Base-by-base conservation (phyloP, 2,888 invertebrate genomes). In the Heliconius charithonia region DNA sequence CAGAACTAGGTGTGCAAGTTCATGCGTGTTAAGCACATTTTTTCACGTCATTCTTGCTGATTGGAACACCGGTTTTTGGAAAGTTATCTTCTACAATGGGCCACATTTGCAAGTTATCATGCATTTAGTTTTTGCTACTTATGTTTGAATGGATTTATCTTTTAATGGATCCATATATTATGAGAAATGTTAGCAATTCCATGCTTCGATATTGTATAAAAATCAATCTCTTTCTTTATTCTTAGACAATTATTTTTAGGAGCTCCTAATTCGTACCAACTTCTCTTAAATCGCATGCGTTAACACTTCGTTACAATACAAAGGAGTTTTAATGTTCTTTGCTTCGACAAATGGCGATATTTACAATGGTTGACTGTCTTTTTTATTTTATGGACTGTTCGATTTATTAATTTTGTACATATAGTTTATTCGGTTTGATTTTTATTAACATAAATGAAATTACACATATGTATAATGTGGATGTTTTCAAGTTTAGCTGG, bases 401-500 rank as follows among this genome's bases (percentile, higher is more conserved):
- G 29, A 71, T 4, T 51, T 25, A 73, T 63, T 73, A 73, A n/a
- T n/a, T 41, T 62, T 3, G 4, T 25, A n/a, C 25, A 62, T 37
- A 1, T 22, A 0, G 22, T 72, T 25, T 41, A 37, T 27, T n/a
- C 13, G 19, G 19, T 27, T 74, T 19, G 25, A 12, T 41, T 37
- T 74, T 25, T 63, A 16, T 65, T 45, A 63, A 72, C 29, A 29
- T 29, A 3, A 56, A 72, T 62, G 25, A 74, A 62, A 63, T 63
- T 37, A 41, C 32, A 74, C 74, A 65, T 63, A 78, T 72, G 73
- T 45, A 62, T 78, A 45, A 41, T 69, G 25, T 45, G 66, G 51
- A 79, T 63, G 75, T 66, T 80, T 81, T 76, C 69, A 73, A 75
- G 59, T 89, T 94, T 94, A 95, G 94, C 94, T 95, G 94, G 94